Evolutionary conservation across 2,113 vertebrate species (phyloP), one percentile per base, ranked within the genome.

Genomic region (Pluvialis apricaria): DNA sequence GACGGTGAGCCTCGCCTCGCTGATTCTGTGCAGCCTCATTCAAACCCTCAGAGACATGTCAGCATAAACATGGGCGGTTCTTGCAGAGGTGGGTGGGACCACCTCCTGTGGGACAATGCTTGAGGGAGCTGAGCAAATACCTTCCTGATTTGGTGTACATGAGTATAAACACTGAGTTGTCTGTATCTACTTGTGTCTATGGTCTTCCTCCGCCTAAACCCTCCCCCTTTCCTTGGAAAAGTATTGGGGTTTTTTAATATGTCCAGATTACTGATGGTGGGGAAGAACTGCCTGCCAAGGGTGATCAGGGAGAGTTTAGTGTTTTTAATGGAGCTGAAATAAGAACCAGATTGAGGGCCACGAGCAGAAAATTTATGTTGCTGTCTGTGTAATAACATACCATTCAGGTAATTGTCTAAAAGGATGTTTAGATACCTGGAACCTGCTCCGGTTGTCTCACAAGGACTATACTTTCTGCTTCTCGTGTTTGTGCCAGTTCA

Each of bases 291-390:
- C 29, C 69, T 94, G 64, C 45, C 76, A 58, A 55, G 60, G 36
- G n/a, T 49, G 42, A 94, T 51, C 15, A 31, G 9, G n/a, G 20
- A 77, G 28, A 58, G 20, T 94, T 81, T 70, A 51, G 6, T 36
- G 17, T 2, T 92, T 91, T 84, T 66, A 73, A 40, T 34, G 29
- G 38, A 70, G 32, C 15, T 96, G 72, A 95, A 95, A 94, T 85
- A 84, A 86, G 42, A 92, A 78, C 20, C 64, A 92, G 64, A 75
- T 52, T 78, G 76, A 81, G 29, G 13, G 9, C 29, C 71, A n/a
- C 1, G 7, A 75, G 72, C 25, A 83, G 68, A 81, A 83, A 69
- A 68, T 36, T 54, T 81, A 7, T 86, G 22, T 77, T 83, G 18
- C 36, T 90, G 19, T 49, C 19, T 73, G 32, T n/a, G 61, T 16